Evolutionary conservation across 2,113 vertebrate species (phyloP).

Genomic region (Oenanthe melanoleuca): DNA sequence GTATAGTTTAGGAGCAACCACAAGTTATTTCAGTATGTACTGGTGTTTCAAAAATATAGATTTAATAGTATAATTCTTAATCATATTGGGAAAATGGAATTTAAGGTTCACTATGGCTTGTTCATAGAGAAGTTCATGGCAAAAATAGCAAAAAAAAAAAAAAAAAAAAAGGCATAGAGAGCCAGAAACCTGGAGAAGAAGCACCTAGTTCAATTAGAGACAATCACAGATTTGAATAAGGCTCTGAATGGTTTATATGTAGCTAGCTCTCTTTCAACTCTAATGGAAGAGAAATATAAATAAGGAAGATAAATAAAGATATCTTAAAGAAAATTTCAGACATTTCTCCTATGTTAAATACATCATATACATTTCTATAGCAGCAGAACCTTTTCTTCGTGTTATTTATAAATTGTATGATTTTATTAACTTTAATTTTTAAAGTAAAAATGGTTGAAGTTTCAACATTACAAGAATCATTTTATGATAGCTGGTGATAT

Average conservation of each 20-base stretch:
- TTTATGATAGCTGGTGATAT: conserved; percentile 53
- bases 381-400: conserved; percentile 42
- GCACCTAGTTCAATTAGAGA: conserved; percentile 41
- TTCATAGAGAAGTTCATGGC: not conserved
- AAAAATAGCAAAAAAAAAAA: not conserved
- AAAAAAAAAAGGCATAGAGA: not conserved
- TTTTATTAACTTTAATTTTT: conserved; percentile 51
- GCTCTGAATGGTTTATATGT: conserved; percentile 41
- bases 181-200: not conserved
- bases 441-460: conserved; percentile 58
- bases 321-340: conserved; percentile 25
- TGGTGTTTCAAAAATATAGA: conserved; percentile 28
- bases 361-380: not conserved
- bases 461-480: conserved; percentile 23
- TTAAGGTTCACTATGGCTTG: not conserved
- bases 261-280: conserved; percentile 39
- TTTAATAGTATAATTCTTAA: conserved; percentile 46
- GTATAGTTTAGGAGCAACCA: conserved; percentile 15
- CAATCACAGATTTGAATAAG: conserved; percentile 49
- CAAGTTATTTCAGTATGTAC: not conserved
- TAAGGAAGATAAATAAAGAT: conserved; percentile 35
- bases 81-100: conserved; percentile 38
- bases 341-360: not conserved
- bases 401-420: not conserved
- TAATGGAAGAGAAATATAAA: conserved; percentile 56